phyloP scores from a whole-genome alignment of 1,140 invertebrate species.

The Arctopsyche grandis region DNA sequence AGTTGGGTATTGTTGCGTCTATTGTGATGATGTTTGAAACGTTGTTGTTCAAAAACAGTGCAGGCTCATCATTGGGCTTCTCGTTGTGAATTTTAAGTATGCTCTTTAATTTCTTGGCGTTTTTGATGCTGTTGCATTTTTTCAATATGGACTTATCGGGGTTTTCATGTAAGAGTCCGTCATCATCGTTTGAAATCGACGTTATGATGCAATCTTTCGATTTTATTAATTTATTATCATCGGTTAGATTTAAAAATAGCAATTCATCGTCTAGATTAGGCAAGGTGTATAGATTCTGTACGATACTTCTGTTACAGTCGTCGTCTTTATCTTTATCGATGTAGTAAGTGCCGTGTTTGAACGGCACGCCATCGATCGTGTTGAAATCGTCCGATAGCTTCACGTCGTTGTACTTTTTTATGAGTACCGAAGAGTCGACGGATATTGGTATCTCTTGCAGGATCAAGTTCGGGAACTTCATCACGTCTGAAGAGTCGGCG shows the following conservation, averaged over 20 bases:
- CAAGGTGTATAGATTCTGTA: conserved; percentile 22
- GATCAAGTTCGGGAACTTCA: conserved; percentile 45
- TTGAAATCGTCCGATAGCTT: conserved; percentile 45
- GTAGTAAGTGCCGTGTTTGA: conserved; percentile 41
- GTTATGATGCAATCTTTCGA: too few relatives aligned
- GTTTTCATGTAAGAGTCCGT: not conserved
- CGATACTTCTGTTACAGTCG: not conserved
- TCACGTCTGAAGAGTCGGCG: conserved; percentile 37
- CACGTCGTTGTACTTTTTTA: not conserved
- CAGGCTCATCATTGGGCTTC: not conserved
- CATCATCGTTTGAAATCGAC: not conserved
- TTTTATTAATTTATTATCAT: not conserved
- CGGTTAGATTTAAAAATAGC: conserved; percentile 39
- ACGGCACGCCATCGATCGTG: conserved; percentile 46
- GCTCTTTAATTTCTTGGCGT: not conserved
- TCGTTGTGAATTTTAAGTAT: not conserved
- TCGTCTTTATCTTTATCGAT: conserved; percentile 39
- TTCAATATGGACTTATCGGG: not conserved
- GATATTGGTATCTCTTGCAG: conserved; percentile 15
- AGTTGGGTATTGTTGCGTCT: not conserved
- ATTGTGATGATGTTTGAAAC: not conserved
- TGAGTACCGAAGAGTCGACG: not conserved
- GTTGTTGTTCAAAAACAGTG: not conserved
- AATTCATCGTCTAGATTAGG: conserved; percentile 38
- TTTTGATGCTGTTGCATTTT: not conserved